Percentiles rank a stretch among this genome's conserved stretches.
Conservation (phyloP, 1,140 invertebrate genomes). For the Theocolax elegans region DNA sequence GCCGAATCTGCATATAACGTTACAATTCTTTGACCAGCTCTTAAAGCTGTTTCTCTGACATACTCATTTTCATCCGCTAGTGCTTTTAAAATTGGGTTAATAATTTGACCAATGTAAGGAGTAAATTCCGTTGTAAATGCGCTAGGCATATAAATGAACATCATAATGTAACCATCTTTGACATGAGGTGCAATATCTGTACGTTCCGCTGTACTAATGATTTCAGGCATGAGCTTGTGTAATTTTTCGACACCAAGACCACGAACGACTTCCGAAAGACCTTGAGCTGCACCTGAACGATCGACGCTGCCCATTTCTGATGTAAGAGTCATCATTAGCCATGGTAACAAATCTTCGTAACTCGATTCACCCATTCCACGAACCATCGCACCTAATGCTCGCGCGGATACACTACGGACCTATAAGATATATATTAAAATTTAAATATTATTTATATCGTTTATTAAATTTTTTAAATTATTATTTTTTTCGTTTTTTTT, state of each 20-base stretch:
- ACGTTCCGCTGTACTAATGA: conserved; percentile 94
- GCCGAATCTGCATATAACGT: conserved; percentile 96
- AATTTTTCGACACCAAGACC: conserved; percentile 95
- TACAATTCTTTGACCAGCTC: conserved; percentile 97
- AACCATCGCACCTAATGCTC: conserved; percentile 97
- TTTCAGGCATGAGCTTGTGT: conserved; percentile 97
- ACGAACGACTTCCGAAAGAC: conserved; percentile 92
- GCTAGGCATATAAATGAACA: conserved; percentile 99
- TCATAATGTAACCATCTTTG: conserved; percentile 99
- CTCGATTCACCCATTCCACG: conserved; percentile 94
- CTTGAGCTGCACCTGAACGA: conserved; percentile 97
- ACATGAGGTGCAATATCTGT: conserved; percentile 97
- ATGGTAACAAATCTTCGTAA: conserved; percentile 95
- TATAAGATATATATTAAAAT: background rate
- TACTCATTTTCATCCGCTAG: conserved; percentile 99
- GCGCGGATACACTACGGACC: conserved; percentile 88
- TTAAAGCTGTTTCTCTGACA: conserved; percentile 95
- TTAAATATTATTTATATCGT: background rate
- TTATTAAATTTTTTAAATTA: background rate
- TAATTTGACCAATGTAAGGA: conserved; percentile 96
- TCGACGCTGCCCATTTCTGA: conserved; percentile 96
- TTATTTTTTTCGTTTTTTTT: background rate
- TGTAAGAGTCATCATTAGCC: conserved; percentile 98
- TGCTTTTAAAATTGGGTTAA: conserved; percentile 97
- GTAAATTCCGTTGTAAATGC: conserved; percentile 96